phyloP scores from a whole-genome alignment of 2,888 invertebrate species.

The Anthophora plumipes region DNA sequence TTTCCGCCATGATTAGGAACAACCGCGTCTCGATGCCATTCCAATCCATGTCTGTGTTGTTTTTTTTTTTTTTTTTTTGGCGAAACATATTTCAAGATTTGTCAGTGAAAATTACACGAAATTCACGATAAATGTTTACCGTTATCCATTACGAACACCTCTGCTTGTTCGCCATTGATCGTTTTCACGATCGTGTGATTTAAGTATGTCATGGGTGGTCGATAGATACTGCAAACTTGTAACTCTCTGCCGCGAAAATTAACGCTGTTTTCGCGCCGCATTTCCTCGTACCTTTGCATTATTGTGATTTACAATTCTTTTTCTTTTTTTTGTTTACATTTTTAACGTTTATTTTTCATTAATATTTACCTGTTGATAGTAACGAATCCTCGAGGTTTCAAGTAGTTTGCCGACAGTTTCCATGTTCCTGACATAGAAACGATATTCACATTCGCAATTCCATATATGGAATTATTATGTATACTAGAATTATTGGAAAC shows the following conservation, averaged over 20 bases:
- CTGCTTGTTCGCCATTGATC: slow-evolving; percentile 69
- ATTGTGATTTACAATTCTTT: neutral
- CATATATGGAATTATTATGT: slow-evolving; percentile 71
- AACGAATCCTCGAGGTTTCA: slow-evolving; percentile 72
- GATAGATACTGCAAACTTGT: slow-evolving; percentile 72
- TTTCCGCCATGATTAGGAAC: slow-evolving; percentile 76
- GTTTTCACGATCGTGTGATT: slow-evolving; percentile 68
- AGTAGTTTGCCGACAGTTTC: slow-evolving; percentile 76
- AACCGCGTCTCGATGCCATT: slow-evolving; percentile 79
- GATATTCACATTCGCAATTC: slow-evolving; percentile 74
- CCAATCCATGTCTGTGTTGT: slow-evolving; percentile 71
- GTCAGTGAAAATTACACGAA: too few relatives aligned
- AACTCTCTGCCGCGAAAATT: slow-evolving; percentile 75
- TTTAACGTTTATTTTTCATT: neutral
- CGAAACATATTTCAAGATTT: neutral
- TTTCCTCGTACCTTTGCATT: slow-evolving; percentile 63
- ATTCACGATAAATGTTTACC: slow-evolving; percentile 59
- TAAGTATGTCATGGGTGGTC: slow-evolving; percentile 77
- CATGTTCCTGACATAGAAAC: slow-evolving; percentile 72
- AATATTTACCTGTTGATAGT: slow-evolving; percentile 68
- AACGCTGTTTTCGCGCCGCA: slow-evolving; percentile 57
- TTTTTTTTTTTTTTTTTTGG: too few relatives aligned
- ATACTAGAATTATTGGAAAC: slow-evolving; percentile 61
- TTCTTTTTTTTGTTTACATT: neutral
- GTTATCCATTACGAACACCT: slow-evolving; percentile 69